phyloP scores from a whole-genome alignment of 2,113 vertebrate genomes.

The Charina bottae region DNA sequence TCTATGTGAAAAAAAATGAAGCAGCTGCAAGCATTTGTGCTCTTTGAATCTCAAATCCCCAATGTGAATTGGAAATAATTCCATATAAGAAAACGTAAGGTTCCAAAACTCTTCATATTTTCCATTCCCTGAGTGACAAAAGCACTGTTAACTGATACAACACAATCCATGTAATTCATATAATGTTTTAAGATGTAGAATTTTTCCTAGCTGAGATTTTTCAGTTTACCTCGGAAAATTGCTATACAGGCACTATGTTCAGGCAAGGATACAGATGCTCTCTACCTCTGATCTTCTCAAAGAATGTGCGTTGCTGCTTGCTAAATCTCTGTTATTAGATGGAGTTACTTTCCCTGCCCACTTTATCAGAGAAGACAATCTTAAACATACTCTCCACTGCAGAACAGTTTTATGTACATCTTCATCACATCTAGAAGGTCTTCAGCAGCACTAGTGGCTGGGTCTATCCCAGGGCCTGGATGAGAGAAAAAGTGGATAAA shows the following conservation, averaged over 20 bases:
- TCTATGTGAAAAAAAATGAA: too few species aligned
- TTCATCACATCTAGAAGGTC: background rate
- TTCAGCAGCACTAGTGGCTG: background rate
- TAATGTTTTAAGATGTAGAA: too few species aligned
- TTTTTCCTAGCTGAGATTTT: too few species aligned
- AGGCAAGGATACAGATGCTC: background rate
- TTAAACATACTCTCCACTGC: background rate
- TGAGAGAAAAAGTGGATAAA: background rate
- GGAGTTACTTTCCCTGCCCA: background rate
- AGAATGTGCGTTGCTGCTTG: background rate
- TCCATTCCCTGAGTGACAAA: too few species aligned
- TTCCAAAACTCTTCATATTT: background rate
- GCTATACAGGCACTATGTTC: background rate
- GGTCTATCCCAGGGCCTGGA: background rate
- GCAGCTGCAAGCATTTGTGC: too few species aligned
- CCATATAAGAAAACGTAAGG: background rate
- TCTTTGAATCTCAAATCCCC: too few species aligned
- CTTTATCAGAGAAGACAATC: background rate
- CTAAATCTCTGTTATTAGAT: background rate
- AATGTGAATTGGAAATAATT: too few species aligned
- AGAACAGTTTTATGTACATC: background rate
- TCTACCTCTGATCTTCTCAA: background rate
- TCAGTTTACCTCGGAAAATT: background rate
- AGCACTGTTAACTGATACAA: too few species aligned
- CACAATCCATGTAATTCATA: too few species aligned